phyloP scores from a whole-genome alignment of 2,888 invertebrate genomes.

The Melanargia galathea region DNA sequence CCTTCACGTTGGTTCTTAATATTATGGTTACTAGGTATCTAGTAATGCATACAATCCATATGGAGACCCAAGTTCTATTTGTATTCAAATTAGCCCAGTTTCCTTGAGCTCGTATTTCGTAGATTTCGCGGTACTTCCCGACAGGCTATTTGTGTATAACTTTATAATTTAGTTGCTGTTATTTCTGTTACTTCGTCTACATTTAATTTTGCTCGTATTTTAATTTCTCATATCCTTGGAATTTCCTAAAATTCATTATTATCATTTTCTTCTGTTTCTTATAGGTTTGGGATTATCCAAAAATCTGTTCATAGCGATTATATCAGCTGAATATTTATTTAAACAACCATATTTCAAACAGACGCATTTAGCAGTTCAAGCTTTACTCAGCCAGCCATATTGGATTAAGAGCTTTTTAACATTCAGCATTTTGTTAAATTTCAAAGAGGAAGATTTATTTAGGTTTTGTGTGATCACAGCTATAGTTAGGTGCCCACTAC shows the following conservation, averaged over 20 bases:
- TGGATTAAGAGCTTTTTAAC: too few species aligned
- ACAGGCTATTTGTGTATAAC: slow-evolving; percentile 11
- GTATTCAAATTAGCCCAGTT: slow-evolving; percentile 11
- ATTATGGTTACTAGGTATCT: slow-evolving; percentile 3
- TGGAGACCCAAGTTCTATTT: slow-evolving; percentile 6
- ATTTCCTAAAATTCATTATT: neutral
- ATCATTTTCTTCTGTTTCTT: neutral
- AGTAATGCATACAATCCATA: slow-evolving; percentile 6
- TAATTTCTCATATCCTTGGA: neutral
- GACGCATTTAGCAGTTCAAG: too few species aligned
- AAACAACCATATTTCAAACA: too few species aligned
- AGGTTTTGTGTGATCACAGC: too few species aligned
- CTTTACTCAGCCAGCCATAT: too few species aligned
- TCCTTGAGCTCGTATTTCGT: slow-evolving; percentile 8
- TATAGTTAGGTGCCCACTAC: too few species aligned
- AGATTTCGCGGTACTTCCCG: slow-evolving; percentile 10
- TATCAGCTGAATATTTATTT: too few species aligned
- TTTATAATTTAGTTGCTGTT: slow-evolving; percentile 5
- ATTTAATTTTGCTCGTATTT: neutral
- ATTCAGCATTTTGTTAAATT: too few species aligned
- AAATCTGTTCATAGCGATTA: too few species aligned
- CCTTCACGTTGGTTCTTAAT: neutral
- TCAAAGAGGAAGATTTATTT: too few species aligned
- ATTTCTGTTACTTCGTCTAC: neutral
- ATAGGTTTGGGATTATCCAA: too few species aligned